Evolutionary conservation across 2,113 vertebrate genomes (phyloP), one percentile per base, ranked within the genome.

Genomic region (Paramisgurnus dabryanus): DNA sequence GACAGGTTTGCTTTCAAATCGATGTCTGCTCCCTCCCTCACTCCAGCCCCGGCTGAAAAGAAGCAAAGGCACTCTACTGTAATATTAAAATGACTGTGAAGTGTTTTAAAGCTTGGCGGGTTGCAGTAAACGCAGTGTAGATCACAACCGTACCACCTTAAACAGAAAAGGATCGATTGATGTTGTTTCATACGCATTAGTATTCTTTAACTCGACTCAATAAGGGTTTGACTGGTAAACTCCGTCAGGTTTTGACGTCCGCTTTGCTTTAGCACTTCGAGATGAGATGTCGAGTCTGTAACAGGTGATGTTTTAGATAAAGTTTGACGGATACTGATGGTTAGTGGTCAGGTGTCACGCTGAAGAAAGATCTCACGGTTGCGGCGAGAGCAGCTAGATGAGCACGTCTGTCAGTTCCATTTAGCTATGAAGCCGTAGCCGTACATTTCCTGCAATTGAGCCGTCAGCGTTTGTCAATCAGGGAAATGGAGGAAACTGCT

Each of bases 401-500:
- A 78, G 65, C 71, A 80, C 65, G 18, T 67, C 83, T 53, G 79
- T 87, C 87, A 61, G 71, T 85, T 87, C 89, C 86, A 84, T 89
- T 89, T 91, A 85, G 88, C 89, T 89, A 89, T 86, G 88, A 90
- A 87, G 82, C 85, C 60, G 83, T 88, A 85, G 71, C 78, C 76
- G 60, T 85, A 86, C 87, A 87, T 90, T 91, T 89, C 88, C 88
- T 90, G 86, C 86, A 80, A 89, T 86, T 84, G 88, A 91, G 87
- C 86, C 84, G 82, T 91, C 88, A 90, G 88, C 76, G 39, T 79
- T 88, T 89, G 90, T 88, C 89, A 92, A 90, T 89, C 90, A 80
- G 83, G 85, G 84, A 89, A 93, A 90, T 91, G 88, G 92, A 91
- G 84, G 87, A 89, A 86, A 84, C 85, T 85, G 87, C 88, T 89